Evolutionary conservation across 2,888 invertebrate species (phyloP), one percentile per base, ranked within the genome.

Genomic region (Mesorhabditis spiculigera): DNA sequence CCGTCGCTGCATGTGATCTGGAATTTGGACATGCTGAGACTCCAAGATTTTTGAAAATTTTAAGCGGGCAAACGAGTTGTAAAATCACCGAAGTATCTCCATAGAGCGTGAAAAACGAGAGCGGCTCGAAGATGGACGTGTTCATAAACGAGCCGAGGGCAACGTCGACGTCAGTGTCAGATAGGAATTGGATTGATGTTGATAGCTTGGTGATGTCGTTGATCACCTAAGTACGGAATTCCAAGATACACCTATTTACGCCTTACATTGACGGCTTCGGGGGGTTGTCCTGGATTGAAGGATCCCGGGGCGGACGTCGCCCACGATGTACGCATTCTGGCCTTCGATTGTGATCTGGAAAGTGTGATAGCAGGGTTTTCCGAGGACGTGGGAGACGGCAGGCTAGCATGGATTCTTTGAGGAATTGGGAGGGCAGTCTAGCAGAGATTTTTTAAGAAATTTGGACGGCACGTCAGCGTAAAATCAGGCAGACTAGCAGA

Each of bases 261-360:
- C 3, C 58, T n/a, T 13, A 50, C 58, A 10, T 13, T n/a, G n/a
- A 50, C 58, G 58, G 58, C 8, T 50, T 50, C 58, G 58, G 58
- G 58, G n/a, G n/a, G 8, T 50, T 50, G 8, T 10, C n/a, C 58
- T 10, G n/a, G 8, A 10, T 44, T 70, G 70, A 1, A 67, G 42
- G 4, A 28, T 45, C 13, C 66, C 67, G 5, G 70, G 65, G 4
- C 70, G 70, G 63, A 70, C 63, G 61, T 70, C 67, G 42, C 70
- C 70, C 5, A 10, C 63, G 43, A 70, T 64, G 44, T 67, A 67
- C 8, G 68, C 70, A 13, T 28, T 41, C 4, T 45, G 16, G 16
- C 68, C 67, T 16, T 45, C 43, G 16, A 70, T 67, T 4, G 61
- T 63, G 16, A 70, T 61, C n/a, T 50, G 58, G n/a, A 50, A 50